phyloP scores from a whole-genome alignment of 2,888 invertebrate species.

The Fragum whitleyi region DNA sequence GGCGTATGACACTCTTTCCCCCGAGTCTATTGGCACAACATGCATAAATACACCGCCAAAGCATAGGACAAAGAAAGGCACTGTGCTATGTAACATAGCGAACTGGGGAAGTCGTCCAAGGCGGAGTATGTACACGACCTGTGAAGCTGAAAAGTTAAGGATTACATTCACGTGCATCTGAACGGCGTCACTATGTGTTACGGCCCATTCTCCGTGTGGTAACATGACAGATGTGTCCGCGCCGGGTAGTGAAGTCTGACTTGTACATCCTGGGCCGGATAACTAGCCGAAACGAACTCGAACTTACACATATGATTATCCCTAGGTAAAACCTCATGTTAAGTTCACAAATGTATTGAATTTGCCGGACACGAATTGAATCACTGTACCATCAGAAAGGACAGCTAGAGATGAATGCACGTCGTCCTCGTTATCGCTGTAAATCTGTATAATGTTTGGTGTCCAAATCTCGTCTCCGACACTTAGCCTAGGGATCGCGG shows the following conservation, averaged over 20 bases:
- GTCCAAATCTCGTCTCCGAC: neutral
- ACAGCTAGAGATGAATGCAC: neutral
- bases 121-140: neutral
- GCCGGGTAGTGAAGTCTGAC: neutral
- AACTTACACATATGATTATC: neutral
- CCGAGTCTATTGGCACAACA: neutral
- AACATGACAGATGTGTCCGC: neutral
- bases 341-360: neutral
- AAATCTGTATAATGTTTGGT: neutral
- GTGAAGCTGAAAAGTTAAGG: neutral
- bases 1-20: slow-evolving; percentile 3
- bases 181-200: neutral
- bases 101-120: neutral
- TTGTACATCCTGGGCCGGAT: neutral
- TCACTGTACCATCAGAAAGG: neutral
- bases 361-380: neutral
- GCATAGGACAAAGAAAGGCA: neutral
- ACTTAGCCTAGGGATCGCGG: neutral
- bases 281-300: slow-evolving; percentile 1
- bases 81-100: neutral
- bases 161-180: neutral
- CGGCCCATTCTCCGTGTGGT: slow-evolving; percentile 1
- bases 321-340: slow-evolving; percentile 6
- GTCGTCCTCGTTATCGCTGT: neutral
- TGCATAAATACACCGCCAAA: neutral